Evolutionary conservation across 2,797 vertebrate species (phyloP).

Genomic region (Miichthys miiuy): DNA sequence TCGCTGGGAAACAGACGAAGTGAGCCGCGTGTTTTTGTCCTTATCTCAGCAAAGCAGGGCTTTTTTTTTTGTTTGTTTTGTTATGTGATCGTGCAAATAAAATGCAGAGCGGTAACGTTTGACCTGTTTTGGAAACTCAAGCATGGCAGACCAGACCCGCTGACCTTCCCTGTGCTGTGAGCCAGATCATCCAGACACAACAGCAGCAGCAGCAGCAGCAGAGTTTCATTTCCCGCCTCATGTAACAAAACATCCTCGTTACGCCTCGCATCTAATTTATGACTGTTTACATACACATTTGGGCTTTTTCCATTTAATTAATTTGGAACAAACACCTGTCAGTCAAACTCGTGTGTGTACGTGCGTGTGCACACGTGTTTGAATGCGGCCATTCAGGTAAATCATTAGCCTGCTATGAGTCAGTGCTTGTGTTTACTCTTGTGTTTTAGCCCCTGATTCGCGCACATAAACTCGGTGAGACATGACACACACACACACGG

Average conservation of each 20-base stretch:
- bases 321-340: not conserved
- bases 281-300: not conserved
- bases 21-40: conserved; percentile 27
- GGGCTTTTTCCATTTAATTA: conserved; percentile 10
- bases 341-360: conserved; percentile 8
- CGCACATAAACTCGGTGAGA: conserved; percentile 13
- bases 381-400: conserved; percentile 73
- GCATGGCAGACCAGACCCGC: conserved; percentile 33
- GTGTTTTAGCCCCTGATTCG: conserved; percentile 48
- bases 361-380: conserved; percentile 43
- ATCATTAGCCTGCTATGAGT: conserved; percentile 82
- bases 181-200: conserved; percentile 46
- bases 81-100: conserved; percentile 6
- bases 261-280: not conserved
- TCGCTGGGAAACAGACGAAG: conserved; percentile 42
- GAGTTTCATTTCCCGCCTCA: not conserved
- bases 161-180: conserved; percentile 54
- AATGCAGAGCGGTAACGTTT: conserved; percentile 7
- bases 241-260: conserved; percentile 17
- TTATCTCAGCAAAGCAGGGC: conserved; percentile 19
- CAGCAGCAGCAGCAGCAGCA: conserved; percentile 17
- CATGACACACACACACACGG: conserved; percentile 44
- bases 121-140: conserved; percentile 38
- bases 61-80: not conserved
- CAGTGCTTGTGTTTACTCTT: conserved; percentile 73